Conservation (phyloP, 1,140 invertebrate species). For the Cotesia typhae region DNA sequence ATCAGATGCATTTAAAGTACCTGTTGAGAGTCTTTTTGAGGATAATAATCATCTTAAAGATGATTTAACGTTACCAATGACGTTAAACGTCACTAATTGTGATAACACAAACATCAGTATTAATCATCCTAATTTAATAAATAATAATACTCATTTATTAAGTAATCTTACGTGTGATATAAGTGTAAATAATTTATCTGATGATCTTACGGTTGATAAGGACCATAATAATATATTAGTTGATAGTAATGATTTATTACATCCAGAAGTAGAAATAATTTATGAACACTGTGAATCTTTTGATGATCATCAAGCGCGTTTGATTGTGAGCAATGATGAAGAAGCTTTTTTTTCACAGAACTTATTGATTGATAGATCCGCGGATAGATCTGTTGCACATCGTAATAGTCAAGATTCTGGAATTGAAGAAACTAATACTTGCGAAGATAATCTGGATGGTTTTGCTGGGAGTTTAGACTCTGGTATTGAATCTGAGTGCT, state of each 20-base stretch:
- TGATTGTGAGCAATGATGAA: constrained; percentile 4
- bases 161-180: constrained; percentile 16
- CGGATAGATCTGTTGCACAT: constrained; percentile 41
- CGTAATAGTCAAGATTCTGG: constrained; percentile 46
- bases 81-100: constrained; percentile 33
- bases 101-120: constrained; percentile 32
- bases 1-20: constrained; percentile 26
- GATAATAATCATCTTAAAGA: constrained; percentile 9
- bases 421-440: constrained; percentile 40
- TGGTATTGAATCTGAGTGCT: constrained; percentile 51
- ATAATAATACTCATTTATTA: constrained; percentile 19
- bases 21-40: constrained; percentile 5
- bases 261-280: constrained; percentile 18
- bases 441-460: constrained; percentile 32
- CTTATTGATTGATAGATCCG: constrained; percentile 41
- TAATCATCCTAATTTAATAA: constrained; percentile 15
- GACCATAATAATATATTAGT: constrained; percentile 16
- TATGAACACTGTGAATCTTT: constrained; percentile 8
- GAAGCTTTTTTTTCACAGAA: constrained; percentile 30
- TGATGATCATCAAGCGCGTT: constrained; percentile 6
- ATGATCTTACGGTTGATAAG: constrained; percentile 4
- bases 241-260: constrained; percentile 9
- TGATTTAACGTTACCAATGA: constrained; percentile 40
- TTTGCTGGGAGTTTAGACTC: constrained; percentile 44
- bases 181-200: constrained; percentile 12